phyloP scores from a whole-genome alignment of 2,888 invertebrate species.

The Myopa testacea region DNA sequence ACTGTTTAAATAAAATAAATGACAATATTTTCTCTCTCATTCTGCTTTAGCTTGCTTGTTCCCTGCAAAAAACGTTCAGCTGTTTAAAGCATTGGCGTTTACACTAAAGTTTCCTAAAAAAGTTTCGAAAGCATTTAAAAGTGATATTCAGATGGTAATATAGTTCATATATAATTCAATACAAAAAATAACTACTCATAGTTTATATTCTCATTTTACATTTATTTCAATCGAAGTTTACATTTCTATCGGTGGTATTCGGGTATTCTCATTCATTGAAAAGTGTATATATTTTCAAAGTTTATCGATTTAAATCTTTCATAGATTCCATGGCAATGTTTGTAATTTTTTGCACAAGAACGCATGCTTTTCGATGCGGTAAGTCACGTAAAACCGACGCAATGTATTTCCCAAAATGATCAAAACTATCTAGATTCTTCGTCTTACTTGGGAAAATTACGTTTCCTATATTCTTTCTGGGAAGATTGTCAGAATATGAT shows the following conservation, averaged over 20 bases:
- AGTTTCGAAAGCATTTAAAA: background rate
- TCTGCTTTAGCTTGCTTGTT: background rate
- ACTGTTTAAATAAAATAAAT: conserved; percentile 32
- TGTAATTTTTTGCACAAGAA: background rate
- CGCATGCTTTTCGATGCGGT: background rate
- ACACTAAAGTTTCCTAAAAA: background rate
- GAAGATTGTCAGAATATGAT: background rate
- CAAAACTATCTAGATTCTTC: background rate
- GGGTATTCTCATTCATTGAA: too few relatives aligned
- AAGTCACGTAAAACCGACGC: background rate
- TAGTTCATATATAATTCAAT: background rate
- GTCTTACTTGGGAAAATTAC: background rate
- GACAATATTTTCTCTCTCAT: background rate
- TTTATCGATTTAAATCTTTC: background rate
- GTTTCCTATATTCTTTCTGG: background rate
- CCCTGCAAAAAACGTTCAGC: background rate
- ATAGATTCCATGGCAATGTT: background rate
- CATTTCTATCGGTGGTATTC: too few relatives aligned
- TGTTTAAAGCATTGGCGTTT: background rate
- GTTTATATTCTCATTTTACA: too few relatives aligned
- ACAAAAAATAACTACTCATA: too few relatives aligned
- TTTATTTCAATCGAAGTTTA: too few relatives aligned
- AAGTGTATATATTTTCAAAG: too few relatives aligned
- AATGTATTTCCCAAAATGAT: background rate
- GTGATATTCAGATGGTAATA: background rate